Evolutionary conservation across 2,888 invertebrate genomes (phyloP).

Genomic region (Stenolophus ochropezus): DNA sequence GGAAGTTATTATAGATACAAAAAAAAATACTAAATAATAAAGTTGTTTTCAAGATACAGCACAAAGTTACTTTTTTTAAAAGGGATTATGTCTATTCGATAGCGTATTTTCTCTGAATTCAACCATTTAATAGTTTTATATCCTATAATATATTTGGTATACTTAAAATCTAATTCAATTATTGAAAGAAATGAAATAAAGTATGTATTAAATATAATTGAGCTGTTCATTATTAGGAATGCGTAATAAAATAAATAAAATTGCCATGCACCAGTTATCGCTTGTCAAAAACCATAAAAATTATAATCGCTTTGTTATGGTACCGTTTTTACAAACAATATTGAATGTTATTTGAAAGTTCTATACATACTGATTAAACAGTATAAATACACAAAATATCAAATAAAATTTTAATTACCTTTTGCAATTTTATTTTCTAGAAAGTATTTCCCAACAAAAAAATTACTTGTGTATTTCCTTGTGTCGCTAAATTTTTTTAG

Average conservation of each 20-base stretch:
- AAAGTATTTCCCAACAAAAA: not conserved
- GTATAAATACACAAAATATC: not conserved
- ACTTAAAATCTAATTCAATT: too few species aligned
- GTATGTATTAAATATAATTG: too few species aligned
- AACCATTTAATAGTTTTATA: too few species aligned
- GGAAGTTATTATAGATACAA: too few species aligned
- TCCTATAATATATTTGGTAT: too few species aligned
- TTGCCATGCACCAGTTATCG: not conserved
- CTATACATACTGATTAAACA: not conserved
- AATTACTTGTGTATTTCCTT: not conserved
- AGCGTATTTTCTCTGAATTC: too few species aligned
- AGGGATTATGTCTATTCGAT: too few species aligned
- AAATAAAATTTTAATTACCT: not conserved
- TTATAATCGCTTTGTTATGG: not conserved
- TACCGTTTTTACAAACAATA: not conserved
- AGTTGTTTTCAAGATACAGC: too few species aligned
- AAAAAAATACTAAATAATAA: too few species aligned
- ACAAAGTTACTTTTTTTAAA: too few species aligned
- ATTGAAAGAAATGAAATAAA: too few species aligned
- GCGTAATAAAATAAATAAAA: not conserved
- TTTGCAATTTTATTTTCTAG: not conserved
- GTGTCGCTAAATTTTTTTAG: not conserved
- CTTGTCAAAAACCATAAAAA: not conserved
- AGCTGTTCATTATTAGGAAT: too few species aligned
- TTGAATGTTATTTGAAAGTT: not conserved